These are phyloP conservation scores for Perizoma flavofasciatum DNA, from an alignment of 2,888 invertebrate species.

Conservation along the genomic window DNA sequence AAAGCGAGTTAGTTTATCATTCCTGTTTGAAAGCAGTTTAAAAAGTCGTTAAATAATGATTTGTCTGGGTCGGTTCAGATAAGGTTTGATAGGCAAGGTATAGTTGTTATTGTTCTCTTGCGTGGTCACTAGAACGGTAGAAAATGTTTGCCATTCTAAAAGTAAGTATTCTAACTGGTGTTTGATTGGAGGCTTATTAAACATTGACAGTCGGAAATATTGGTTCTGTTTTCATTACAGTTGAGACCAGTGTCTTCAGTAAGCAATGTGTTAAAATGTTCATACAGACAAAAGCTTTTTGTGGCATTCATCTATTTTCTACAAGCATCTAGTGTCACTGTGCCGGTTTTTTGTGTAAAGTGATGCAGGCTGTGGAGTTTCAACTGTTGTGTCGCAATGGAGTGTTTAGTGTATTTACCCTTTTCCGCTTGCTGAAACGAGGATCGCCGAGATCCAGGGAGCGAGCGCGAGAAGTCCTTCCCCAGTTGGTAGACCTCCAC, in stretches of 20 bases:
- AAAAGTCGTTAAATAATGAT: conserved; percentile 12
- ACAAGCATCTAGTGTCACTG: conserved; percentile 6
- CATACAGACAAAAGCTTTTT: background rate
- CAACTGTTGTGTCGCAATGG: background rate
- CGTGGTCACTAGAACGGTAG: background rate
- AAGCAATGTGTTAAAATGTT: too few relatives aligned
- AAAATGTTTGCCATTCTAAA: background rate
- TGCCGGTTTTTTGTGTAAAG: background rate
- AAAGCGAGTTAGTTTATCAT: background rate
- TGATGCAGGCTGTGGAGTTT: background rate
- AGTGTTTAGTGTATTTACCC: conserved; percentile 54
- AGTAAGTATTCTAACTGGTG: too few relatives aligned
- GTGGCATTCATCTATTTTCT: background rate
- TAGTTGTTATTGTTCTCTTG: background rate
- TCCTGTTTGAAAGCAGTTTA: background rate
- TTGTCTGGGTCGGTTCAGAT: conserved; percentile 7
- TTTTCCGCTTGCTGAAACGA: conserved; percentile 91
- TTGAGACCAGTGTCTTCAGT: too few relatives aligned
- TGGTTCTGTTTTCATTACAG: too few relatives aligned
- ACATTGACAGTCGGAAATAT: too few relatives aligned
- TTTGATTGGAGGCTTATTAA: too few relatives aligned
- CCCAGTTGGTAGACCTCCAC: conserved; percentile 93
- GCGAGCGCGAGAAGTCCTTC: conserved; percentile 92
- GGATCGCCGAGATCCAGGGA: conserved; percentile 93
- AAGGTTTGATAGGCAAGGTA: conserved; percentile 2